Base-by-base conservation (phyloP, 2,888 invertebrate species). In the Melanophora roralis region DNA sequence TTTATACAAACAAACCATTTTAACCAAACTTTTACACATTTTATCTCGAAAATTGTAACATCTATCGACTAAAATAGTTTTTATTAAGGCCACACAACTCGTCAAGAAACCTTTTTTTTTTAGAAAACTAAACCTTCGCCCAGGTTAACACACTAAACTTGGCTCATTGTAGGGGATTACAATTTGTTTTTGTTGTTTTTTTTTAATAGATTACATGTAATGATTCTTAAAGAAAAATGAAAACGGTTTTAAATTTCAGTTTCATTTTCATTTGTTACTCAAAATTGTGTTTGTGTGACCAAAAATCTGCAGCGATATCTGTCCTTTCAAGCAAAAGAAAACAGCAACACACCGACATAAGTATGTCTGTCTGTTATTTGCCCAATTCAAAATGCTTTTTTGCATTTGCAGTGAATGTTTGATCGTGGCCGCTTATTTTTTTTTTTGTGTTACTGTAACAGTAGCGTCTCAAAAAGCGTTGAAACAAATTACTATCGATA, bases 401-500 rank as follows among this genome's bases (percentile, higher is more conserved):
- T 38, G 32, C 23, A 64, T 59, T 62, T 71, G 49, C 40, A 40
- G 51, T 51, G 64, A 65, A 72, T 78, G 78, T 78, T 81, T 80
- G 81, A 81, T 83, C 82, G 81, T 81, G 83, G 81, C 83, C 82
- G 83, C 81, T 57, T 59, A 4, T 51, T 49, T 21, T n/a, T 12
- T 51, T 51, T 27, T 14, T 64, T 57, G 49, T 57, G 40, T 74
- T 74, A 59, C 74, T 81, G 81, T 76, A 68, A 83, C 83, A 82
- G 83, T 83, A 83, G 83, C 83, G 69, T 81, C 82, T 78, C 69
- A 64, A 81, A 83, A 83, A 84, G 84, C 84, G 83, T 84, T 83
- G 82, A 83, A 84, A 84, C 83, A 83, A 84, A 84, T 84, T 83
- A 82, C 84, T 65, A 57, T 72, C 81, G 84, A 84, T 84, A 83